Conservation (phyloP, 1,140 invertebrate genomes). For the Cotesia chilonis region DNA sequence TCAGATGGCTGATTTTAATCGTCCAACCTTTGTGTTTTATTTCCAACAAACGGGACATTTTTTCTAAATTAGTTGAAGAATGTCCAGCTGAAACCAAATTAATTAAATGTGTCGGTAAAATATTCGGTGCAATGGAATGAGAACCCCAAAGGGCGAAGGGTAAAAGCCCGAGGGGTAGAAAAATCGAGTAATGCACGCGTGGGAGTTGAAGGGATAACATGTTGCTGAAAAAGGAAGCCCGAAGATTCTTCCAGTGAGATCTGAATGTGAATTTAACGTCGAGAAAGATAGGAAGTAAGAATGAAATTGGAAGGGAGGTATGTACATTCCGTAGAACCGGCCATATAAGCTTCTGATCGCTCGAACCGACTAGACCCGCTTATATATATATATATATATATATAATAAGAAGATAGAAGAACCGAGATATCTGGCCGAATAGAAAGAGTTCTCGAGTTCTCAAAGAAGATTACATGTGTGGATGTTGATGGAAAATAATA, state of each 20-base stretch:
- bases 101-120: too few relatives aligned
- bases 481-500: not conserved
- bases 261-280: not conserved
- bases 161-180: too few relatives aligned
- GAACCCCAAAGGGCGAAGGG: too few relatives aligned
- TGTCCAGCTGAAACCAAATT: too few relatives aligned
- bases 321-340: slow-evolving; percentile 42
- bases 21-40: too few relatives aligned
- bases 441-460: not conserved
- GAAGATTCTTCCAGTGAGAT: slow-evolving; percentile 17
- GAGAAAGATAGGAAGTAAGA: slow-evolving; percentile 32
- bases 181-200: too few relatives aligned
- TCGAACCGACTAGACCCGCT: slow-evolving; percentile 22
- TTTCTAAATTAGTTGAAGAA: too few relatives aligned
- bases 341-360: slow-evolving; percentile 32
- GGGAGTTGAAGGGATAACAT: not conserved
- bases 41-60: too few relatives aligned
- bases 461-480: not conserved
- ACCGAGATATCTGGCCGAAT: not conserved
- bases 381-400: too few relatives aligned
- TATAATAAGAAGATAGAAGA: not conserved
- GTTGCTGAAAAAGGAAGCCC: slow-evolving; percentile 15
- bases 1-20: too few relatives aligned
- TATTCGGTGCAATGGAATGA: too few relatives aligned
- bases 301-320: slow-evolving; percentile 33